phyloP scores from a whole-genome alignment of 2,113 vertebrate species.

The Acanthochromis polyacanthus region DNA sequence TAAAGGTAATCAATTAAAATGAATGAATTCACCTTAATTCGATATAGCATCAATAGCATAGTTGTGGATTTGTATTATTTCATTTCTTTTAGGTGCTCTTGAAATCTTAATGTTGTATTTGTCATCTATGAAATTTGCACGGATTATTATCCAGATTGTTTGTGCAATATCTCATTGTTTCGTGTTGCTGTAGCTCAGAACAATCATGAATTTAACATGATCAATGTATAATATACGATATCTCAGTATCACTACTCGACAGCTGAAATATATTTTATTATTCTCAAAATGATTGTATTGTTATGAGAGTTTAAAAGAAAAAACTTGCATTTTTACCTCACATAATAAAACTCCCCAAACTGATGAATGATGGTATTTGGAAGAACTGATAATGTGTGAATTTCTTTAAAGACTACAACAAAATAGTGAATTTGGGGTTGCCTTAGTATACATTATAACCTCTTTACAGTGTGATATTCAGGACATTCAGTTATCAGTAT shows the following conservation, averaged over 20 bases:
- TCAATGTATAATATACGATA: neutral
- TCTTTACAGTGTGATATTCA: constrained; percentile 1
- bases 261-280: neutral
- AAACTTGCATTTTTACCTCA: neutral
- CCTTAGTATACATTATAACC: neutral
- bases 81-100: neutral
- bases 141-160: neutral
- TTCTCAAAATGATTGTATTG: neutral
- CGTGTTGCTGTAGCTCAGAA: neutral
- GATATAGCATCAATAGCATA: neutral
- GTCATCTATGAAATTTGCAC: neutral
- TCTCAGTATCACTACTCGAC: neutral
- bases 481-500: constrained; percentile 28
- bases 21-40: neutral
- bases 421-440: neutral
- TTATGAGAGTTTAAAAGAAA: neutral
- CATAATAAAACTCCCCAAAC: neutral
- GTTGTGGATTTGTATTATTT: neutral
- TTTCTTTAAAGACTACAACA: neutral
- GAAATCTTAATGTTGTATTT: neutral
- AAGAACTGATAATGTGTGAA: neutral
- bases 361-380: neutral
- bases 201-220: neutral
- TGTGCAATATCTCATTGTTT: neutral
- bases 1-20: constrained; percentile 2